Evolutionary conservation across 2,797 vertebrate species (phyloP).

Genomic region (Clarias pachynema): DNA sequence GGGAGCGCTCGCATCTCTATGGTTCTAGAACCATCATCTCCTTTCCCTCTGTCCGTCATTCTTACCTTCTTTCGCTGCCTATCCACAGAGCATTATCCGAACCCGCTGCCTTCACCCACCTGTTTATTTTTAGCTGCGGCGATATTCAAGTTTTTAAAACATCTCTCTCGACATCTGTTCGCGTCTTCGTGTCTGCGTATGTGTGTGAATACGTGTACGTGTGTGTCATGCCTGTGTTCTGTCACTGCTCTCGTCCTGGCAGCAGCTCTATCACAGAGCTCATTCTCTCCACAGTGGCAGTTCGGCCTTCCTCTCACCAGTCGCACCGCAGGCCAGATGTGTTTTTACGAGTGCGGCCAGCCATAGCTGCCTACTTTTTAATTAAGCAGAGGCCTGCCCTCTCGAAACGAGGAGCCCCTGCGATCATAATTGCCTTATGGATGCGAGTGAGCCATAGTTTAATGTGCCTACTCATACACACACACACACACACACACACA

Average conservation of each 20-base stretch:
- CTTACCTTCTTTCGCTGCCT: background rate
- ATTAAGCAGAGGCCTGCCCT: slow-evolving; percentile 79
- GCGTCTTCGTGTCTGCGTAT: slow-evolving; percentile 23
- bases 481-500: slow-evolving; percentile 45
- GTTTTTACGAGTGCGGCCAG: slow-evolving; percentile 53
- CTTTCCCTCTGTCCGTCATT: background rate
- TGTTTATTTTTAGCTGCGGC: slow-evolving; percentile 41
- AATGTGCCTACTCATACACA: slow-evolving; percentile 68
- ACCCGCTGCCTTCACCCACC: slow-evolving; percentile 8
- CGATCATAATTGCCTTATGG: slow-evolving; percentile 66
- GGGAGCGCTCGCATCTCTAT: background rate
- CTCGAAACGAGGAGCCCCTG: slow-evolving; percentile 57
- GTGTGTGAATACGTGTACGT: slow-evolving; percentile 47
- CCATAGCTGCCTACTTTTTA: slow-evolving; percentile 76
- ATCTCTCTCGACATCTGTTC: slow-evolving; percentile 21
- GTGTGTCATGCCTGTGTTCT: slow-evolving; percentile 39
- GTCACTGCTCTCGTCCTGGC: slow-evolving; percentile 41
- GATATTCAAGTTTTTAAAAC: slow-evolving; percentile 26
- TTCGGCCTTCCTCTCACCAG: slow-evolving; percentile 38
- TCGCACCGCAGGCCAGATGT: slow-evolving; percentile 53
- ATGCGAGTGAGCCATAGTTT: slow-evolving; percentile 61
- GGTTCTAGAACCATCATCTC: background rate
- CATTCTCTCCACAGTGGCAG: slow-evolving; percentile 49
- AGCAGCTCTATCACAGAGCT: slow-evolving; percentile 43
- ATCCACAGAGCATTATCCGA: background rate